phyloP scores from a whole-genome alignment of 2,797 vertebrate species.

The Anolis apletophallus region DNA sequence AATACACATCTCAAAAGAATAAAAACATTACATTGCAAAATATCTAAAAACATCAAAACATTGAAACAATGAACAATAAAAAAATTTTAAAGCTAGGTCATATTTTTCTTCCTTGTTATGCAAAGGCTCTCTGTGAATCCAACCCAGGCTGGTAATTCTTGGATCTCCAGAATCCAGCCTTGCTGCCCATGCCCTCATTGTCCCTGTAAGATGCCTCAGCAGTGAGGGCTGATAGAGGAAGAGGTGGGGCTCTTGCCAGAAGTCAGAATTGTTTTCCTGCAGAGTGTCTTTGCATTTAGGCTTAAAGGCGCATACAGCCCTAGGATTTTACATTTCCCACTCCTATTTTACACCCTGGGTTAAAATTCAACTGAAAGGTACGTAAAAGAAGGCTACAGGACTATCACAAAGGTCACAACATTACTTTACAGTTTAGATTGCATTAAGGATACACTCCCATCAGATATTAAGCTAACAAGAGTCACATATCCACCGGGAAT shows the following conservation, averaged over 20 bases:
- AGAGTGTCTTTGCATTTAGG: not conserved
- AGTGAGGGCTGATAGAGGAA: not conserved
- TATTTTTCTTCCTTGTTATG: not conserved
- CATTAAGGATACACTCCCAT: not conserved
- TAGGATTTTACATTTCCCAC: not conserved
- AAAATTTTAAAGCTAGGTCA: too few species aligned
- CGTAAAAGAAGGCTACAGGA: slow-evolving; percentile 16
- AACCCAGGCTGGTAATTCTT: not conserved
- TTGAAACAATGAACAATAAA: too few species aligned
- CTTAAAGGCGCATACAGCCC: not conserved
- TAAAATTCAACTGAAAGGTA: not conserved
- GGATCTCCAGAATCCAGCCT: not conserved
- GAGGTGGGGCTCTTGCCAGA: not conserved
- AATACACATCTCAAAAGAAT: too few species aligned
- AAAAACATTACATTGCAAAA: too few species aligned
- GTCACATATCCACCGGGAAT: too few species aligned
- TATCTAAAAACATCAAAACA: too few species aligned
- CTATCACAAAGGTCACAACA: not conserved
- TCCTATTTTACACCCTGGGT: not conserved
- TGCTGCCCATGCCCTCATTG: not conserved
- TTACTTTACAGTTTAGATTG: not conserved
- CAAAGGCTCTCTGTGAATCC: not conserved
- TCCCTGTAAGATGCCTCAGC: not conserved
- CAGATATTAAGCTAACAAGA: not conserved
- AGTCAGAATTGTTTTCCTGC: not conserved